Conservation (phyloP, 1,140 invertebrate species). For the Monomorium pharaonis region DNA sequence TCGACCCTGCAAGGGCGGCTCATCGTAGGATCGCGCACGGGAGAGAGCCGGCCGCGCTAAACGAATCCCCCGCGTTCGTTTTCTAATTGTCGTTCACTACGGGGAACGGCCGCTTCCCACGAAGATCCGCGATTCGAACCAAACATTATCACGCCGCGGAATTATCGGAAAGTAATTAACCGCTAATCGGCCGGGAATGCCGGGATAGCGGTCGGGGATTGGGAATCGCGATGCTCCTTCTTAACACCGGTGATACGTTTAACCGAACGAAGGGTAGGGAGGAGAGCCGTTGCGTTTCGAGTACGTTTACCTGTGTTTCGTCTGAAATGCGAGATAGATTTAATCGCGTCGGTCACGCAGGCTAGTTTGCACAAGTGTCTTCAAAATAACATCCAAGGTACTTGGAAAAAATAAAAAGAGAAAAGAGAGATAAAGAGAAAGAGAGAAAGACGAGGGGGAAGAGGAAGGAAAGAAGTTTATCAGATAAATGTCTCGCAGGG, state of each 20-base stretch:
- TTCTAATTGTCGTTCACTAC: slow-evolving; percentile 44
- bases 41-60: slow-evolving; percentile 29
- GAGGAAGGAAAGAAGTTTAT: not conserved
- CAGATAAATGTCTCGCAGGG: not conserved
- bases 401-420: slow-evolving; percentile 14
- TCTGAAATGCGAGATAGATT: slow-evolving; percentile 23
- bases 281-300: slow-evolving; percentile 19
- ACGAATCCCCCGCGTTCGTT: slow-evolving; percentile 61
- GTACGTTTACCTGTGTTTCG: slow-evolving; percentile 21
- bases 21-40: slow-evolving; percentile 22
- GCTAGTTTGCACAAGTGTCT: slow-evolving; percentile 3
- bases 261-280: not conserved
- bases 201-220: not conserved
- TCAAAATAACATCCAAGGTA: not conserved
- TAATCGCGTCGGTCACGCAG: slow-evolving; percentile 40
- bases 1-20: not conserved
- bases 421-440: not conserved
- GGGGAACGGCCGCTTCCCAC: slow-evolving; percentile 36
- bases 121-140: slow-evolving; percentile 46
- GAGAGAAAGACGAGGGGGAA: not conserved
- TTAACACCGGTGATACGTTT: slow-evolving; percentile 46
- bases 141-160: slow-evolving; percentile 48
- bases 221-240: slow-evolving; percentile 47
- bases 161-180: slow-evolving; percentile 60
- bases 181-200: slow-evolving; percentile 36